These are phyloP conservation scores for Acrobeloides nanus DNA, from an alignment of 2,888 invertebrate genomes.

Conservation along the genomic window DNA sequence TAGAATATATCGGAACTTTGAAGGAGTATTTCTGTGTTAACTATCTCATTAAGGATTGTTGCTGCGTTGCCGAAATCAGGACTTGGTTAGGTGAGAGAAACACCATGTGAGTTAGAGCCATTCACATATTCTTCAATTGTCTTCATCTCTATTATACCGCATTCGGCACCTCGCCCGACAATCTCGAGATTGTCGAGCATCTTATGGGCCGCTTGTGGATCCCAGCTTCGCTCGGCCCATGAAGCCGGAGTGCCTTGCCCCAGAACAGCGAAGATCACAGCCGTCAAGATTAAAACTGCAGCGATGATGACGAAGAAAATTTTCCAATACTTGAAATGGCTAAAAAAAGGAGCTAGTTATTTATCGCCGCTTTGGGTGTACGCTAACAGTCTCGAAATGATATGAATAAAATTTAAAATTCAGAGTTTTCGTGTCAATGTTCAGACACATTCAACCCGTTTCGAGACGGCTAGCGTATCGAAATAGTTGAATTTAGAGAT, in stretches of 20 bases:
- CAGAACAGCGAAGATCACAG: constrained; percentile 37
- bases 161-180: constrained; percentile 14
- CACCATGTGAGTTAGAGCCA: no score
- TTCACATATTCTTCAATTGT: constrained; percentile 16
- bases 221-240: constrained; percentile 41
- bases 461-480: no score
- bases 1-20: no score
- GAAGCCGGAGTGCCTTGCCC: constrained; percentile 36
- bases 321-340: constrained; percentile 34
- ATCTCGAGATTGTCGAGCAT: constrained; percentile 13
- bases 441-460: no score
- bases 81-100: no score
- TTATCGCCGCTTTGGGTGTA: no score
- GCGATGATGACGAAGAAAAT: constrained; percentile 26
- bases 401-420: no score
- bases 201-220: constrained; percentile 29
- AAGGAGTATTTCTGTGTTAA: no score
- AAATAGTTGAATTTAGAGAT: no score
- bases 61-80: no score
- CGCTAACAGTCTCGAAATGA: constrained; percentile 1
- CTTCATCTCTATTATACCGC: constrained; percentile 23
- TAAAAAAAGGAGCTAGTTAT: constrained; percentile 20
- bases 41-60: no score
- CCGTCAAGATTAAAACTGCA: constrained; percentile 25
- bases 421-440: no score